Conservation (phyloP, 2,113 vertebrate species). For the Bucco capensis region DNA sequence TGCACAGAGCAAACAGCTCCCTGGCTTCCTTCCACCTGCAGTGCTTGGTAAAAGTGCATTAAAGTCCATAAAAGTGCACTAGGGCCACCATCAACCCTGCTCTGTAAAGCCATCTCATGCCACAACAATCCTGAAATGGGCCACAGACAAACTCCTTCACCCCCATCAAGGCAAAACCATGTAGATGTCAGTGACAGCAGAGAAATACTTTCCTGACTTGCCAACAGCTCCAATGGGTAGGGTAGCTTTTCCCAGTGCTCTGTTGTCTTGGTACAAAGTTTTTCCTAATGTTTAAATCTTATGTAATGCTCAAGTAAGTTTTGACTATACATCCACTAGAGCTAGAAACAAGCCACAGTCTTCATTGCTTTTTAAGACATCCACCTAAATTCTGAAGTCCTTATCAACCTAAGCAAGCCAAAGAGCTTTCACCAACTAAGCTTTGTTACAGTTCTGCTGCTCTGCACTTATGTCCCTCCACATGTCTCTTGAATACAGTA, state of each 20-base stretch:
- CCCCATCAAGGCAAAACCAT: neutral
- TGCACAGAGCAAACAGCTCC: neutral
- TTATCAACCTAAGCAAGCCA: neutral
- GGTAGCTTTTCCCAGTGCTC: neutral
- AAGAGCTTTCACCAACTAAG: neutral
- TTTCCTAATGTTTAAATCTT: neutral
- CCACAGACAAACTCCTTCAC: neutral
- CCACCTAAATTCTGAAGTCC: neutral
- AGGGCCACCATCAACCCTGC: neutral
- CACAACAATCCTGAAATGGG: neutral
- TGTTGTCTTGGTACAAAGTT: neutral
- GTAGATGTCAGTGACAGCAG: rapidly evolving
- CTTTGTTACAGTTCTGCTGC: neutral
- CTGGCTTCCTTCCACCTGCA: neutral
- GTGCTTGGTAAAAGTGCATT: neutral
- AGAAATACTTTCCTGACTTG: neutral
- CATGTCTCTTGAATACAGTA: neutral
- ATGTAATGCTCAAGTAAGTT: neutral
- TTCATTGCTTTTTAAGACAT: neutral
- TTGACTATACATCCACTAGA: neutral
- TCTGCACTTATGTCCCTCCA: neutral
- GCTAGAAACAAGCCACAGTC: rapidly evolving
- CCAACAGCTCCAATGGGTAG: rapidly evolving
- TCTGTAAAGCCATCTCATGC: neutral
- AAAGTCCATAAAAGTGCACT: neutral